Base-by-base conservation (phyloP, 2,113 vertebrate genomes). In the Alosa alosa region DNA sequence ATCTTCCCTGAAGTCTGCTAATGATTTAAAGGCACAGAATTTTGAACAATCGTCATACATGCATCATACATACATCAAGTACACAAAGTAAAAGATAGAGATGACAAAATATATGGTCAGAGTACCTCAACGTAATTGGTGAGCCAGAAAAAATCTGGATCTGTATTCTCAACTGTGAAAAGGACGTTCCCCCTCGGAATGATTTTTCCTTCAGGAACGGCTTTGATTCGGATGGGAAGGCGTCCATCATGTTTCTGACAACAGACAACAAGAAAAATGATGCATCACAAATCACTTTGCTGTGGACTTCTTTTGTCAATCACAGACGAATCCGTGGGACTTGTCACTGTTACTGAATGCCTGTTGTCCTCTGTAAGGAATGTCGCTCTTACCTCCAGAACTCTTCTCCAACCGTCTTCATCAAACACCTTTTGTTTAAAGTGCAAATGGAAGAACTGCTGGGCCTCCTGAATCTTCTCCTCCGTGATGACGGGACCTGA, bases 161-260 rank as follows among this genome's bases (percentile, higher is more conserved):
- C 95, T 0, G 94, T 95, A 89, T 95, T 96, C 88, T 96, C 95
- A 83, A 96, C 95, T 0, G 94, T 95, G 90, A 96, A 95, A 47
- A 96, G 93, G 39, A 95, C 95, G 13, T 96, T 96, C 13, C 95
- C 95, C 83, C 93, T 89, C 0, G 94, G 94, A 84, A 96, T 87
- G 47, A 95, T 90, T 84, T 83, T 93, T 2, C 95, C 95, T 88
- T 95, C 95, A 0, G 95, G 94, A 39, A 96, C 89, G 0, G 95
- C 95, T 91, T 96, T 96, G 88, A 96, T 95, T 46, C 94, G 90
- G 82, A 95, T 93, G 0, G 95, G 95, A 36, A 96, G 93, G 18
- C 92, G 93, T 0, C 95, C 95, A 68, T 95, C 90, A 13, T 95
- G 92, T 93, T 94, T 94, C 95, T 95, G 88, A 84, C 6, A 87